A percentile compares a stretch with the other conserved stretches of the same genome.
Conservation (phyloP, 2,888 invertebrate genomes). For the Neocrepidodera transversa region DNA sequence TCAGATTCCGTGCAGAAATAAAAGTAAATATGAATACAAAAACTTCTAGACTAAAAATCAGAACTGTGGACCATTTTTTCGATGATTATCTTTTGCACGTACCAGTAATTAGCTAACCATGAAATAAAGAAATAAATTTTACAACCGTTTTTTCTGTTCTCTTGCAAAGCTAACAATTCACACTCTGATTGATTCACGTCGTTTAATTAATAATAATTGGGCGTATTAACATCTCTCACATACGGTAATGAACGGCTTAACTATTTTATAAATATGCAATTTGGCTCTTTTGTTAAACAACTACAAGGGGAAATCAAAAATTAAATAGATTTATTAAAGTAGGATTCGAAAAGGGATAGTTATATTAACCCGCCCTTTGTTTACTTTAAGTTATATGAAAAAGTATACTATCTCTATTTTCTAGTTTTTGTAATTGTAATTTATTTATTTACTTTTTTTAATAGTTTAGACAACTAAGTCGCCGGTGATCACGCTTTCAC, state of each 20-base stretch:
- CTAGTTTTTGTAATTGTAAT: no score
- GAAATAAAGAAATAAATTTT: constrained; percentile 31
- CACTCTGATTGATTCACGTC: constrained; percentile 43
- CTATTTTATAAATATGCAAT: constrained; percentile 12
- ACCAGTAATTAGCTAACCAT: constrained; percentile 36
- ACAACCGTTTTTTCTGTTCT: constrained; percentile 13
- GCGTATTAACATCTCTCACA: constrained; percentile 15
- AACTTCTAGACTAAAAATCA: no score
- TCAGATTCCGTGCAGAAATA: no score
- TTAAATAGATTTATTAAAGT: constrained; percentile 53
- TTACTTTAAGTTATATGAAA: no score
- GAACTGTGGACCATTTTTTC: neutral
- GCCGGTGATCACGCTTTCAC: no score
- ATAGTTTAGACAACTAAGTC: no score
- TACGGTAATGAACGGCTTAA: constrained; percentile 12
- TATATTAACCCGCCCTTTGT: no score
- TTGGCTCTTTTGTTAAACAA: neutral
- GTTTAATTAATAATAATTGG: constrained; percentile 28
- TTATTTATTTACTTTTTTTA: no score
- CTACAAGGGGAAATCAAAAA: neutral
- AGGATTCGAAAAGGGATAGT: no score
- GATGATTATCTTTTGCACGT: constrained; percentile 17
- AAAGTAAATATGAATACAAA: no score
- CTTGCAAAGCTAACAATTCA: constrained; percentile 40
- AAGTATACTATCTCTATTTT: no score